Evolutionary conservation across 2,113 vertebrate species (phyloP).

Genomic region (Pelvicachromis taeniatus): DNA sequence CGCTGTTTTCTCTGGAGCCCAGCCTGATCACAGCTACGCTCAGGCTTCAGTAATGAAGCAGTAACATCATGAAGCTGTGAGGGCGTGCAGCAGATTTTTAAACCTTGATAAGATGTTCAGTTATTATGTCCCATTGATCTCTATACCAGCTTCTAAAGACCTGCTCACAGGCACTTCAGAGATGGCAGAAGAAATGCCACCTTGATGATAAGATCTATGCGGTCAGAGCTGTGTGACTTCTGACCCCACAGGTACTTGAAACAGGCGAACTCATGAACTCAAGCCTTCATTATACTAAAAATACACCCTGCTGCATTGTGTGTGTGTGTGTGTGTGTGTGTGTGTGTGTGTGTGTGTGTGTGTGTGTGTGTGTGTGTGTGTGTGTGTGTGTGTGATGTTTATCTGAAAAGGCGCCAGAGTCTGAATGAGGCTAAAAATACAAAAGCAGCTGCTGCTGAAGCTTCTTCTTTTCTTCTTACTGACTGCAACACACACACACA

Average conservation of each 20-base stretch:
- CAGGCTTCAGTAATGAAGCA: background rate
- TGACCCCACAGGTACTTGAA: background rate
- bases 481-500: background rate
- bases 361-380: background rate
- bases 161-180: background rate
- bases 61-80: background rate
- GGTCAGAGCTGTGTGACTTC: background rate
- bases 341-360: background rate
- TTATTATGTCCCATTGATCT: background rate
- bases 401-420: background rate
- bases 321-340: background rate
- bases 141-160: background rate
- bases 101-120: background rate
- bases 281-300: background rate
- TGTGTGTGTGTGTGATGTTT: background rate
- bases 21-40: background rate
- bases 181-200: background rate
- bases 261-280: background rate
- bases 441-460: background rate
- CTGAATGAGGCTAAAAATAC: background rate
- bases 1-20: background rate
- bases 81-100: background rate
- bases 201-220: background rate
- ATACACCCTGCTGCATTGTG: background rate
- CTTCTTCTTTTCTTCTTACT: background rate